These are phyloP conservation scores for Polymixis lichenea DNA, from an alignment of 2,888 invertebrate genomes.

Conservation along the genomic window DNA sequence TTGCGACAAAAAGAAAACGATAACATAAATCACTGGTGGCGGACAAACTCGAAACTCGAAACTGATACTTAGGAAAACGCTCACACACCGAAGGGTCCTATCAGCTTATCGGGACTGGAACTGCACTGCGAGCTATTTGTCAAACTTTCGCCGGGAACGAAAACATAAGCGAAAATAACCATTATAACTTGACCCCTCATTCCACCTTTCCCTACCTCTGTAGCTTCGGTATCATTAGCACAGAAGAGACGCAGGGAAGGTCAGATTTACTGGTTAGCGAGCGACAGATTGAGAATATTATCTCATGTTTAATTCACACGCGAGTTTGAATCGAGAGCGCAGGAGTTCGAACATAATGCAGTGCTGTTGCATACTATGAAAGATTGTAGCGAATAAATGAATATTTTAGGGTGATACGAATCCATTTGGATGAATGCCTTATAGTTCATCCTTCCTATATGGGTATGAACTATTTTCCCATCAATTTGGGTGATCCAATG, in stretches of 20 bases:
- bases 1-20: slow-evolving; percentile 66
- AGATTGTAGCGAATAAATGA: slow-evolving; percentile 81
- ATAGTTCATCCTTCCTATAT: slow-evolving; percentile 19
- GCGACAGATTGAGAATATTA: slow-evolving; percentile 86
- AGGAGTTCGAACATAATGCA: slow-evolving; percentile 77
- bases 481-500: slow-evolving; percentile 36
- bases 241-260: slow-evolving; percentile 50
- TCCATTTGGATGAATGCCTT: slow-evolving; percentile 52
- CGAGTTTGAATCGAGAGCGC: slow-evolving; percentile 80
- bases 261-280: slow-evolving; percentile 73
- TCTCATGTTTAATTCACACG: slow-evolving; percentile 87
- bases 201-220: background rate
- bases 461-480: slow-evolving; percentile 38
- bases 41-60: slow-evolving; percentile 73
- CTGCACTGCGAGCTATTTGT: slow-evolving; percentile 84
- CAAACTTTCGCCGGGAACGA: slow-evolving; percentile 83
- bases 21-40: slow-evolving; percentile 76
- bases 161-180: slow-evolving; percentile 78
- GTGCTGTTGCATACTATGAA: slow-evolving; percentile 78
- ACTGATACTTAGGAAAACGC: slow-evolving; percentile 77
- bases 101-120: slow-evolving; percentile 83
- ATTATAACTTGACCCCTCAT: slow-evolving; percentile 64
- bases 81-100: slow-evolving; percentile 75
- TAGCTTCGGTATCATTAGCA: background rate
- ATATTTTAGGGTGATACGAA: slow-evolving; percentile 70